phyloP scores from a whole-genome alignment of 35 echinoderm and acorn worm species.

The Apostichopus californicus region DNA sequence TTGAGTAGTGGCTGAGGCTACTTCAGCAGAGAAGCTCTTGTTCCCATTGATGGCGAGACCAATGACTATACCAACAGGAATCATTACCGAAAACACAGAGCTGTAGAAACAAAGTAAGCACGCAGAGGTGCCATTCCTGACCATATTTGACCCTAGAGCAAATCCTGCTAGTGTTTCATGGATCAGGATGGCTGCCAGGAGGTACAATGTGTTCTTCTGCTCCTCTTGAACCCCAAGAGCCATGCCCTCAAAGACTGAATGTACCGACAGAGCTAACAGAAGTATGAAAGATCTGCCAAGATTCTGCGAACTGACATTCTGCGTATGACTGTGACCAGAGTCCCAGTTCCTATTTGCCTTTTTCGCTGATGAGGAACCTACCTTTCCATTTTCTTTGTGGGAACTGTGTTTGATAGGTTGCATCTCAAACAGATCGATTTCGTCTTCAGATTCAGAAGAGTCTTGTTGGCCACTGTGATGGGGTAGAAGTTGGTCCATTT shows the following conservation, averaged over 20 bases:
- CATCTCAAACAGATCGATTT: slow-evolving; percentile 61
- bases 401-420: slow-evolving; percentile 31
- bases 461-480: neutral
- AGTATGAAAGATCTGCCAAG: slow-evolving; percentile 77
- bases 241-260: slow-evolving; percentile 97
- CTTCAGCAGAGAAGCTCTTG: slow-evolving; percentile 43
- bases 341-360: slow-evolving; percentile 37
- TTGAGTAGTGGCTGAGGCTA: slow-evolving; percentile 81
- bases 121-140: slow-evolving; percentile 65
- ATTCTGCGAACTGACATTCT: slow-evolving; percentile 41
- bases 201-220: slow-evolving; percentile 64
- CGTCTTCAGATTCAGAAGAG: slow-evolving; percentile 3
- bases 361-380: slow-evolving; percentile 13
- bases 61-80: slow-evolving; percentile 79
- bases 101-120: slow-evolving; percentile 59
- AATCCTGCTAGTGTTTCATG: slow-evolving; percentile 97
- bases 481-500: slow-evolving; percentile 46
- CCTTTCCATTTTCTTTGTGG: slow-evolving; percentile 26
- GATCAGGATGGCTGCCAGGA: slow-evolving; percentile 78
- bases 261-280: slow-evolving; percentile 83
- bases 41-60: slow-evolving; percentile 69
- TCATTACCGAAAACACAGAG: slow-evolving; percentile 81
- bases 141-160: slow-evolving; percentile 77
- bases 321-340: slow-evolving; percentile 76
- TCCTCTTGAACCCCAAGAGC: slow-evolving; percentile 87